A percentile compares a stretch with the other conserved stretches of the same genome.
phyloP scores from a whole-genome alignment of 2,113 vertebrate species.

The Pterocles orientalis region DNA sequence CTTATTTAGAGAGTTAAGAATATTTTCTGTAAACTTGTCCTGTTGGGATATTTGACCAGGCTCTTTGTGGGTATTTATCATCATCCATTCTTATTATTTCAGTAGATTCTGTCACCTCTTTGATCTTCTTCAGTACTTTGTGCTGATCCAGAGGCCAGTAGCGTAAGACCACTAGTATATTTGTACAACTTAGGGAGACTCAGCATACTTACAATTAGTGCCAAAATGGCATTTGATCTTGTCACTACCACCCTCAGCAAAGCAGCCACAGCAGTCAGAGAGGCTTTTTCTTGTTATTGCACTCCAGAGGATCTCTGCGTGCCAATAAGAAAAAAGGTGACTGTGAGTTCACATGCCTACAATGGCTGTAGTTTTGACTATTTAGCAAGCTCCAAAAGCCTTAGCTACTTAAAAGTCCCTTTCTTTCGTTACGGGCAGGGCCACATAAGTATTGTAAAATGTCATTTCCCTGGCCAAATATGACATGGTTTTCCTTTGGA shows the following conservation, averaged over 20 bases:
- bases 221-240: slow-evolving; percentile 66
- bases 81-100: slow-evolving; percentile 52
- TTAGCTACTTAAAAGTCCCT: neutral
- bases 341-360: slow-evolving; percentile 29
- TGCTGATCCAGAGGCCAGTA: neutral
- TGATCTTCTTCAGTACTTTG: slow-evolving; percentile 35
- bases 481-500: neutral
- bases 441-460: slow-evolving; percentile 16
- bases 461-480: slow-evolving; percentile 15
- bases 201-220: slow-evolving; percentile 19
- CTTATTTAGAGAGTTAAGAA: neutral
- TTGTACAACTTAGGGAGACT: slow-evolving; percentile 62
- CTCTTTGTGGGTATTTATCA: neutral
- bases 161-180: slow-evolving; percentile 33
- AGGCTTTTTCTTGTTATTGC: slow-evolving; percentile 35
- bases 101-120: slow-evolving; percentile 37
- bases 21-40: neutral
- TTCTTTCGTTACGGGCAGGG: neutral
- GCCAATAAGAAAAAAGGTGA: slow-evolving; percentile 60
- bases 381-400: slow-evolving; percentile 23
- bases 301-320: slow-evolving; percentile 33
- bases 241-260: slow-evolving; percentile 56
- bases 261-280: slow-evolving; percentile 48
- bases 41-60: neutral
- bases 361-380: slow-evolving; percentile 21